A percentile compares a stretch with the other conserved stretches of the same genome.
Conservation (phyloP, 2,888 invertebrate genomes). For the Cryptus armator region DNA sequence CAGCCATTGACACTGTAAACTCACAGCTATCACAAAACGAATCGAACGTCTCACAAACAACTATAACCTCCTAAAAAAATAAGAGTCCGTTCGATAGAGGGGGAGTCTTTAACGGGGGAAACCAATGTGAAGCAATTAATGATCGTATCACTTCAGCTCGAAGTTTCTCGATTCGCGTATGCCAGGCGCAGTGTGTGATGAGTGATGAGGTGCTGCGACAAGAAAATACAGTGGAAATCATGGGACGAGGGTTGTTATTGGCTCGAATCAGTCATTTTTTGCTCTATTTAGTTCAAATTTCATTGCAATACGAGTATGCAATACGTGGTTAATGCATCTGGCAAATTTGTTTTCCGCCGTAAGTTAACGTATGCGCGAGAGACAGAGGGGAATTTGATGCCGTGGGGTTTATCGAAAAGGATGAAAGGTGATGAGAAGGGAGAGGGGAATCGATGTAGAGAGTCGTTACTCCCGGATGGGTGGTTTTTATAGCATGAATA, state of each 20-base stretch:
- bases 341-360: background rate
- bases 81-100: background rate
- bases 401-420: background rate
- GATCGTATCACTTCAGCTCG: constrained; percentile 23
- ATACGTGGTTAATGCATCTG: background rate
- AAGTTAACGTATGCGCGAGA: background rate
- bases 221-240: constrained; percentile 21
- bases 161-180: constrained; percentile 46
- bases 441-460: constrained; percentile 22
- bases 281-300: background rate
- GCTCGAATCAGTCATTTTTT: background rate
- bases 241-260: background rate
- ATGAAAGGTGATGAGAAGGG: background rate
- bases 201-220: constrained; percentile 32
- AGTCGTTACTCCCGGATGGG: constrained; percentile 41
- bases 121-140: constrained; percentile 37
- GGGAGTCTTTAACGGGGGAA: constrained; percentile 25
- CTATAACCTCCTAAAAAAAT: background rate
- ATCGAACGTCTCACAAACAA: background rate
- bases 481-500: constrained; percentile 60
- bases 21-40: constrained; percentile 1
- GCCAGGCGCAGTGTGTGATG: background rate
- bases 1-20: constrained; percentile 30
- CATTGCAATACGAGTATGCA: background rate
- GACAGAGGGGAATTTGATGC: background rate